phyloP scores from a whole-genome alignment of 2,113 vertebrate genomes.

The Oncorhynchus masou region DNA sequence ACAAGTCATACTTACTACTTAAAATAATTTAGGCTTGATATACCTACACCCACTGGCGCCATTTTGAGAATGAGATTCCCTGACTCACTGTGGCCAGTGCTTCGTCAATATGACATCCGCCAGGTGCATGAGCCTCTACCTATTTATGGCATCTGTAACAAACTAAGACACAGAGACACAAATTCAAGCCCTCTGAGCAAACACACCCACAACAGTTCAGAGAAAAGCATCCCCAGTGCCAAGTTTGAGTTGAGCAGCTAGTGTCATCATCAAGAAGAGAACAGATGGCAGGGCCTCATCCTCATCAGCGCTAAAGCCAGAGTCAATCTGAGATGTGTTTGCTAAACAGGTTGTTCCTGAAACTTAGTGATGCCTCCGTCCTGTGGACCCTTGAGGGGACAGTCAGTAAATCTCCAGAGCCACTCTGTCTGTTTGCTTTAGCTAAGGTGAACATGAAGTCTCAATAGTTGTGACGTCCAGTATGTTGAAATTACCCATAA shows the following conservation, averaged over 20 bases:
- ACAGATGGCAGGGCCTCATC: slow-evolving; percentile 59
- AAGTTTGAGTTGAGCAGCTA: slow-evolving; percentile 24
- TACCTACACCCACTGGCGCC: too few relatives aligned
- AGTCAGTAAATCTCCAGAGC: slow-evolving; percentile 15
- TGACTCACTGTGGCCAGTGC: not conserved
- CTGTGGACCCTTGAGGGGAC: not conserved
- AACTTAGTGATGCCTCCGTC: not conserved
- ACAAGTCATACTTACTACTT: too few relatives aligned
- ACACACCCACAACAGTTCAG: slow-evolving; percentile 45
- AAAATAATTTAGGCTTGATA: too few relatives aligned
- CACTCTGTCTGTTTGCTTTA: not conserved
- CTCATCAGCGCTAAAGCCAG: not conserved
- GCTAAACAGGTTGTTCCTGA: slow-evolving; percentile 31
- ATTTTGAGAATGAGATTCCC: not conserved
- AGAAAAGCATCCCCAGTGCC: slow-evolving; percentile 24
- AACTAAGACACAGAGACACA: slow-evolving; percentile 1
- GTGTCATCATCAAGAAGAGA: slow-evolving; percentile 59
- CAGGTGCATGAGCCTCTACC: slow-evolving; percentile 6
- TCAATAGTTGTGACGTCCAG: not conserved
- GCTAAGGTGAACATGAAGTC: not conserved
- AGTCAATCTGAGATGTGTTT: slow-evolving; percentile 51
- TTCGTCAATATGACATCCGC: not conserved
- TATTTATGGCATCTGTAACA: slow-evolving; percentile 2
- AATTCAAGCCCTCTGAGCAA: slow-evolving; percentile 48
- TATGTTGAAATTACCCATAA: slow-evolving; percentile 4